Evolutionary conservation across 1,140 invertebrate species (phyloP), one percentile per base, ranked within the genome.

Genomic region (Orchesella cincta): DNA sequence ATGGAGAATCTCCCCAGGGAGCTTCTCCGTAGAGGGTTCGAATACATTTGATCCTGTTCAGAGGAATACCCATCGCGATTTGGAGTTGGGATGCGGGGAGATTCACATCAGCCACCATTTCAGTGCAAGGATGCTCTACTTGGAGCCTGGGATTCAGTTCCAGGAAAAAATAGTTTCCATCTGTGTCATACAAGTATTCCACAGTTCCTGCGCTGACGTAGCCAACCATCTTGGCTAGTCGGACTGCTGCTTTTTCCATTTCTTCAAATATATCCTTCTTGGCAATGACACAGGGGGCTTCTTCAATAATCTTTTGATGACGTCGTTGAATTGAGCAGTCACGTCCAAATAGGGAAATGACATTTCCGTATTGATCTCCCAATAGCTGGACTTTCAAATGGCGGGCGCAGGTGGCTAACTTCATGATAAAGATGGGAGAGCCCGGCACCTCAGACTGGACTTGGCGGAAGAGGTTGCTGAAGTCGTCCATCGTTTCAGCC

Each of bases 301-400:
- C 98, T 86, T 99, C 98, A 78, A 99, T 99, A 83, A 99, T 99
- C 86, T 99, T 99, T 86, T 99, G 98, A 88, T 99, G 98, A 28
- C 98, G 89, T 52, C 98, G 89, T 86, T 99, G 97, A 84, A 99
- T 99, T 0, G 98, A 99, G 85, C 98, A 99, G 86, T 99, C 98
- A 71, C 98, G 90, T 0, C 98, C 98, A 86, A 99, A 99, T 18
- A 99, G 87, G 0, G 97, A 98, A 81, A 99, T 98, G 0, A 97
- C 98, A 86, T 98, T 98, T 29, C 96, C 98, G 85, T 98, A 99
- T 84, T 95, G 93, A 89, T 99, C 98, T 26, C 96, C 98, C 52
- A 99, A 85, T 1, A 99, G 88, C 85, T 99, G 98, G 0, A 99
- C 98, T 87, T 99, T 98, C 80, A 99, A 89, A 88, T 99, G 98